phyloP scores from a whole-genome alignment of 2,113 vertebrate genomes.

The Aegithalos caudatus region DNA sequence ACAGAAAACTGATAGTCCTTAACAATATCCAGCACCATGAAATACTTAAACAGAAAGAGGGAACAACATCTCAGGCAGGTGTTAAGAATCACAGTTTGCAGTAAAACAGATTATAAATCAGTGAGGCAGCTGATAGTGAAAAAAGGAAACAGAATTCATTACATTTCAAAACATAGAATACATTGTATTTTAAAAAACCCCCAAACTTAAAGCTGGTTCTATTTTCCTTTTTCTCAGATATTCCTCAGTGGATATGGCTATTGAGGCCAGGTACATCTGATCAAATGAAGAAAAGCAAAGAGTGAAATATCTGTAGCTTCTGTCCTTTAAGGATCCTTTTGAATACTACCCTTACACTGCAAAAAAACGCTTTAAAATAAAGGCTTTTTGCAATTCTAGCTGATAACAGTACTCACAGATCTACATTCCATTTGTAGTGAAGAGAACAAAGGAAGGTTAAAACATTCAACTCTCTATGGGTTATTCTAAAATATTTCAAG shows the following conservation, averaged over 20 bases:
- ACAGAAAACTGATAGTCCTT: neutral
- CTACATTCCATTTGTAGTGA: neutral
- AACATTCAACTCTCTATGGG: neutral
- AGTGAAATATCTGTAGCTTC: neutral
- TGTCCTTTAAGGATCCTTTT: neutral
- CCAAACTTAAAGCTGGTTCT: neutral
- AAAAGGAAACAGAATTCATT: neutral
- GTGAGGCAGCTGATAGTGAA: neutral
- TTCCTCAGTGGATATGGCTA: neutral
- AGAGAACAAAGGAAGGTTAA: neutral
- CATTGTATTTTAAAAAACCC: neutral
- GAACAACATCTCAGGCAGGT: neutral
- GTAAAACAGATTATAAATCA: neutral
- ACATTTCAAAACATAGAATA: neutral
- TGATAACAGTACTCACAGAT: neutral
- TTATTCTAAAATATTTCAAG: neutral
- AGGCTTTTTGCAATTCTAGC: neutral
- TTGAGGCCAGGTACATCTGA: neutral
- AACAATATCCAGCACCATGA: neutral
- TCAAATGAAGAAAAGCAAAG: neutral
- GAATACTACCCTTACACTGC: neutral
- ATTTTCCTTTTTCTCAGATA: neutral
- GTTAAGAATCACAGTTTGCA: neutral
- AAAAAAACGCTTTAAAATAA: neutral
- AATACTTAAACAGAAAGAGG: neutral